These are phyloP conservation scores for Xestia c-nigrum DNA, from an alignment of 2,888 invertebrate genomes.

Conservation along the genomic window DNA sequence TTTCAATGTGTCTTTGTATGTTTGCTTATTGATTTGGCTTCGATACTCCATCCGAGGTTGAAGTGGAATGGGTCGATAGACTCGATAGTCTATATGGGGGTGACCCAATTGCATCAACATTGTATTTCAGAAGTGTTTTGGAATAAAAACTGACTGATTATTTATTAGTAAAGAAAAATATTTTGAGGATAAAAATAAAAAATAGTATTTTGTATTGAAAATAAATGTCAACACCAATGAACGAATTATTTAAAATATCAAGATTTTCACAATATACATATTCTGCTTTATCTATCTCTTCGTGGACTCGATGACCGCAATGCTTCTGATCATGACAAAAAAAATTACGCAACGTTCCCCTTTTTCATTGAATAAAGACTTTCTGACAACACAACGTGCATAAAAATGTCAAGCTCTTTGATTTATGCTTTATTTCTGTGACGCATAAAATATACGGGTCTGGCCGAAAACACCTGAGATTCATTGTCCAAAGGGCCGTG, in stretches of 20 bases:
- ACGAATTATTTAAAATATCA: neutral
- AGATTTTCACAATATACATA: neutral
- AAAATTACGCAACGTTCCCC: conserved; percentile 25
- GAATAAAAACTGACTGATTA: neutral
- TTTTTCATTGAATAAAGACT: conserved; percentile 56
- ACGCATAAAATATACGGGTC: conserved; percentile 61
- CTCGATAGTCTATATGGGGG: neutral
- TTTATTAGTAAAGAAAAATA: neutral
- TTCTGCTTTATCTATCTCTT: neutral
- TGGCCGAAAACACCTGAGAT: conserved; percentile 64
- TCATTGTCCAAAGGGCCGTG: conserved; percentile 52
- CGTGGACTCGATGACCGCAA: neutral
- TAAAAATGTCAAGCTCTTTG: conserved; percentile 63
- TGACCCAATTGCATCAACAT: conserved; percentile 27
- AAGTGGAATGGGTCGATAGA: conserved; percentile 14
- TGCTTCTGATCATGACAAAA: conserved; percentile 30
- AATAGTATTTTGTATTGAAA: neutral
- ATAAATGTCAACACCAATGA: neutral
- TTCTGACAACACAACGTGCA: conserved; percentile 55
- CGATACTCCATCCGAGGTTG: conserved; percentile 20
- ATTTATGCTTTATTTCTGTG: conserved; percentile 68
- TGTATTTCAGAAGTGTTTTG: neutral
- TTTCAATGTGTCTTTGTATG: conserved; percentile 28
- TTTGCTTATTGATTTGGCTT: conserved; percentile 36
- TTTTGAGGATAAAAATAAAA: neutral